Conservation (phyloP, 1,140 invertebrate species). For the Whitmania pigra region DNA sequence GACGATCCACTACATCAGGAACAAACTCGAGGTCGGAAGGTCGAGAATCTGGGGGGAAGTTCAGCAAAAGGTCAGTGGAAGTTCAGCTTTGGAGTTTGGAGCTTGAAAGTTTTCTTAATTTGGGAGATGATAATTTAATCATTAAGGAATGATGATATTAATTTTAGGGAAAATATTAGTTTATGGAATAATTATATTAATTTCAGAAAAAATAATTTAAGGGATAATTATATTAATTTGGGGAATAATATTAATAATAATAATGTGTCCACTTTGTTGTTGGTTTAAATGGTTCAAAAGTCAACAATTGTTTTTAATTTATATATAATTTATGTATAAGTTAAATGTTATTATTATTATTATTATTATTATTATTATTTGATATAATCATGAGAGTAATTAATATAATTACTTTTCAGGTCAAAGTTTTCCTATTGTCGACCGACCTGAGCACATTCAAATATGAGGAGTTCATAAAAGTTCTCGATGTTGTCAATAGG, state of each 20-base stretch:
- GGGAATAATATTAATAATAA: too few relatives aligned
- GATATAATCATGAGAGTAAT: background rate
- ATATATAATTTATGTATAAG: too few relatives aligned
- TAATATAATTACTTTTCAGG: too few relatives aligned
- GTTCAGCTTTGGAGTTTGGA: background rate
- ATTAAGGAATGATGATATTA: too few relatives aligned
- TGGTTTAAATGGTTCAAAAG: too few relatives aligned
- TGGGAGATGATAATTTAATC: too few relatives aligned
- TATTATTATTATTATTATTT: background rate
- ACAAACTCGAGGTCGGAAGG: conserved; percentile 75
- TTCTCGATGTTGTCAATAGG: conserved; percentile 72
- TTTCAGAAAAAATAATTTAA: too few relatives aligned
- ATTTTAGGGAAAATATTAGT: too few relatives aligned
- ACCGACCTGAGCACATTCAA: conserved; percentile 69
- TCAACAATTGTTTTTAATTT: too few relatives aligned
- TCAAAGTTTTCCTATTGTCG: conserved; percentile 54
- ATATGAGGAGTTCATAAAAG: conserved; percentile 85
- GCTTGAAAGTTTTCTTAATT: background rate
- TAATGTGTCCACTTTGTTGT: too few relatives aligned
- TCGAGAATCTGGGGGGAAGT: conserved; percentile 83
- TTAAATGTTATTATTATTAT: background rate
- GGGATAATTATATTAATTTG: too few relatives aligned
- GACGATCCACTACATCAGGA: conserved; percentile 57
- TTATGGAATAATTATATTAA: too few relatives aligned
- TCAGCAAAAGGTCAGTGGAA: conserved; percentile 62